These are phyloP conservation scores for Danio kyathit DNA, from an alignment of 2,797 vertebrate species.

Conservation along the genomic window DNA sequence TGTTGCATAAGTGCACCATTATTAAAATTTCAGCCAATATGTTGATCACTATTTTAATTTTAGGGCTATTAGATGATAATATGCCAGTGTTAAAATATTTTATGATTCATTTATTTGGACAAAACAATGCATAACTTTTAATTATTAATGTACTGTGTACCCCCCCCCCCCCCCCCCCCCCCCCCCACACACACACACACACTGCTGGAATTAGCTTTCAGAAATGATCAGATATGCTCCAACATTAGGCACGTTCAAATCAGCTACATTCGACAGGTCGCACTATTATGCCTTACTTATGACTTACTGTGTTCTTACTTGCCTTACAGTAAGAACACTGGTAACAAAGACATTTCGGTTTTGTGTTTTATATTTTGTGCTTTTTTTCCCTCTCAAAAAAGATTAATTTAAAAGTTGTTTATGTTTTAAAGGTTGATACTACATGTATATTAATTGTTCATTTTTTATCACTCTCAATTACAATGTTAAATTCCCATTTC, in stretches of 20 bases:
- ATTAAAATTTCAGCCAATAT: background rate
- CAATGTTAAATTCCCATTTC: background rate
- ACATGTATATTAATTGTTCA: background rate
- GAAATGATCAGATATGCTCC: too few species aligned
- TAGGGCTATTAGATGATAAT: background rate
- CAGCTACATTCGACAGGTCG: too few species aligned
- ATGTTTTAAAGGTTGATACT: background rate
- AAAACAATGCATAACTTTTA: too few species aligned
- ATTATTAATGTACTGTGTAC: too few species aligned
- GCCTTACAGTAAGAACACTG: background rate
- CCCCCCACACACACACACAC: too few species aligned
- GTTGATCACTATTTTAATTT: background rate
- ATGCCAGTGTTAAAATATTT: background rate
- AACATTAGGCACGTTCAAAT: too few species aligned
- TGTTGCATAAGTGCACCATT: background rate
- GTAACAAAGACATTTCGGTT: background rate
- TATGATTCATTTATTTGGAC: too few species aligned
- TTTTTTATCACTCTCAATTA: background rate
- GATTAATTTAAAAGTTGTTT: background rate
- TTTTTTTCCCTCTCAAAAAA: background rate
- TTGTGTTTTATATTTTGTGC: background rate
- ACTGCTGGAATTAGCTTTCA: too few species aligned
- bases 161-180: too few species aligned
- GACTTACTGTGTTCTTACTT: too few species aligned
- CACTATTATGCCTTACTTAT: too few species aligned